These are phyloP conservation scores for Harpalus rufipes DNA, from an alignment of 2,888 invertebrate genomes.

Conservation along the genomic window DNA sequence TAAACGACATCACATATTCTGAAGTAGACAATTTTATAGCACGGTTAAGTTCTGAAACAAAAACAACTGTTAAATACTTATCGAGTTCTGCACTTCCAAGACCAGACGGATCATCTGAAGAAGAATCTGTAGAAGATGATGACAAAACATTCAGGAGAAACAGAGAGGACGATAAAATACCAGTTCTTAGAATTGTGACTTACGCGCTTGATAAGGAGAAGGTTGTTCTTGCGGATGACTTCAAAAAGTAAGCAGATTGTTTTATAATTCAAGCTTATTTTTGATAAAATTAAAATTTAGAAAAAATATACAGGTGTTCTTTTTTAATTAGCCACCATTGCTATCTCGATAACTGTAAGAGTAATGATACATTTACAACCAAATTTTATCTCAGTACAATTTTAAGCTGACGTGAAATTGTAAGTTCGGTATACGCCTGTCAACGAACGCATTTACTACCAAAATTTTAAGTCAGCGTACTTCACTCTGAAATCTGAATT, in stretches of 20 bases:
- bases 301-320: too few relatives aligned
- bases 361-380: too few relatives aligned
- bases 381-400: too few relatives aligned
- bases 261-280: neutral
- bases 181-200: constrained; percentile 69
- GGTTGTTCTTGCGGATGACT: constrained; percentile 65
- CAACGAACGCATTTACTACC: too few relatives aligned
- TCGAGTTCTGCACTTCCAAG: constrained; percentile 43
- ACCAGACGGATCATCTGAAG: neutral
- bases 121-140: neutral
- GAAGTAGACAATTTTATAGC: constrained; percentile 75
- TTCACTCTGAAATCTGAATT: too few relatives aligned
- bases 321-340: too few relatives aligned
- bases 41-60: constrained; percentile 71
- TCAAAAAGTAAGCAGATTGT: constrained; percentile 68
- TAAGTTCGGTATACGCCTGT: too few relatives aligned
- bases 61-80: constrained; percentile 44
- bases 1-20: constrained; percentile 74
- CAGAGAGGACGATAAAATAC: constrained; percentile 65
- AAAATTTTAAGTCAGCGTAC: neutral
- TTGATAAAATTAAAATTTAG: too few relatives aligned
- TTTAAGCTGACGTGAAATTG: too few relatives aligned
- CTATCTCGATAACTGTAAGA: too few relatives aligned
- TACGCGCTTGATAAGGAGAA: constrained; percentile 69
- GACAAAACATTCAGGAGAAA: constrained; percentile 2